Evolutionary conservation across 2,888 invertebrate genomes (phyloP), one percentile per base, ranked within the genome.

Genomic region (Iphiclides podalirius): DNA sequence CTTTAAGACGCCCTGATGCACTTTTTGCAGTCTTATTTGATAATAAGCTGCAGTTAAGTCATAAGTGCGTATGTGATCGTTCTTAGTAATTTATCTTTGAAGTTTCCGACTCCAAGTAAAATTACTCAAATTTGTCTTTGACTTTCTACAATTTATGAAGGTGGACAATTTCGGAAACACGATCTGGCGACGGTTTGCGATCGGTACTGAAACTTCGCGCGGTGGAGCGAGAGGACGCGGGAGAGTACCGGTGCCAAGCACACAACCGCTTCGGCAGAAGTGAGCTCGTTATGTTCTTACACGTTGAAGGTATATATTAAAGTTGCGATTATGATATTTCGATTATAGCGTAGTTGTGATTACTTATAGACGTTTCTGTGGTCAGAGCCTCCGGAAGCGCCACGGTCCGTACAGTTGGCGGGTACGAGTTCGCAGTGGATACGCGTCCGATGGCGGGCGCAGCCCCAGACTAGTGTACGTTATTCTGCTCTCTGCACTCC

Each of bases 341-440:
- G n/a, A n/a, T n/a, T 14, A 14, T 13, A 9, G 13, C 13, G 13
- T 13, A 8, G 7, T 34, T 13, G 8, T 7, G 1, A 34, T 13
- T 14, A 11, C 4, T 7, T 13, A n/a, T n/a, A n/a, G n/a, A n/a
- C n/a, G n/a, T n/a, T n/a, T n/a, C n/a, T n/a, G n/a, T 4, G 1
- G 9, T n/a, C 56, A 92, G 94, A 95, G 67, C 91, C 93, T 1
- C 95, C 95, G 90, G 94, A 94, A 66, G 91, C 93, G 4, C 94
- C 95, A 0, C 81, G 82, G n/a, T 79, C 82, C 16, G 66, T 92
- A 42, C 90, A 90, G 55, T 85, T 92, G 46, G 85, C 90, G 42
- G 92, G 92, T 60, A 88, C 90, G 52, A 90, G 90, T 13, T 81
- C 91, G 33, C 87, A 92, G 60, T 91, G 91, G 66, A 91, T 90